phyloP scores from a whole-genome alignment of 2,113 vertebrate species.

The Galemys pyrenaicus region DNA sequence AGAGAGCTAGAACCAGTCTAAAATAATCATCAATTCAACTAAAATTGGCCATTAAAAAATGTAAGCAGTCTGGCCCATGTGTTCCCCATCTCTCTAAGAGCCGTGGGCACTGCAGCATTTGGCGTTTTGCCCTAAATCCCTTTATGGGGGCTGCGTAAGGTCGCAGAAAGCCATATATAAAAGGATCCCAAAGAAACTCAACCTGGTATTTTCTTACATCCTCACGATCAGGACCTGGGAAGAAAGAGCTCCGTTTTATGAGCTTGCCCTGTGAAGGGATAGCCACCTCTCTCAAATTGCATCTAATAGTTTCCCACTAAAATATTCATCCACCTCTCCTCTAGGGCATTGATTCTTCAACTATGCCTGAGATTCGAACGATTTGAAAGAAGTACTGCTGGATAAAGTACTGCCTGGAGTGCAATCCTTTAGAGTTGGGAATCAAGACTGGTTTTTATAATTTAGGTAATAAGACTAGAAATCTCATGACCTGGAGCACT shows the following conservation, averaged over 20 bases:
- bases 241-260: slow-evolving; percentile 62
- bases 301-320: slow-evolving; percentile 74
- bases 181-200: slow-evolving; percentile 40
- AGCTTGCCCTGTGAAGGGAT: not conserved
- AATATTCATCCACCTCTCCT: slow-evolving; percentile 79
- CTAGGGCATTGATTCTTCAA: not conserved
- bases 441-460: not conserved
- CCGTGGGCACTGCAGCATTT: not conserved
- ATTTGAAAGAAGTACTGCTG: slow-evolving; percentile 36
- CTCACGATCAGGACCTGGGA: not conserved
- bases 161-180: slow-evolving; percentile 2
- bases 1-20: not conserved
- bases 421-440: not conserved
- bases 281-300: slow-evolving; percentile 33
- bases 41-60: slow-evolving; percentile 48
- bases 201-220: not conserved
- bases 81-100: slow-evolving; percentile 29
- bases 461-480: not conserved
- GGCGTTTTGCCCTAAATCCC: slow-evolving; percentile 10
- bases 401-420: not conserved
- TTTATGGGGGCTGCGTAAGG: slow-evolving; percentile 39
- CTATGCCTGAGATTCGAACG: slow-evolving; percentile 28
- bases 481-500: slow-evolving; percentile 40
- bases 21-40: slow-evolving; percentile 46
- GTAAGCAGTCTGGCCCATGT: slow-evolving; percentile 7